Conservation (phyloP, 1,140 invertebrate species). For the Temnothorax nylanderi region DNA sequence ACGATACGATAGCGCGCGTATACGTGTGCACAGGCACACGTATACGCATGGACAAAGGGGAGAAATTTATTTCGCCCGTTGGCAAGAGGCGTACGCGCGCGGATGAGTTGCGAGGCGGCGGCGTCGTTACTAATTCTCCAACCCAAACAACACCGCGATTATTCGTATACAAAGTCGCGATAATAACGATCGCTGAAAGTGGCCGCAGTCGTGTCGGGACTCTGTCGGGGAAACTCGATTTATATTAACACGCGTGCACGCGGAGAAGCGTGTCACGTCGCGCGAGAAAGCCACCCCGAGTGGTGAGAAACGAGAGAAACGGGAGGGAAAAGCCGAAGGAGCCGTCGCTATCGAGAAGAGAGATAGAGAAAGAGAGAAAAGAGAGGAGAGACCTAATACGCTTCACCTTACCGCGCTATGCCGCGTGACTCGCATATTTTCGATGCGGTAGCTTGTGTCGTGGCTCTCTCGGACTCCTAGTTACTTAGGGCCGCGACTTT, state of each 20-base stretch:
- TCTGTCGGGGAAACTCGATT: background rate
- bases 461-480: constrained; percentile 54
- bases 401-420: constrained; percentile 34
- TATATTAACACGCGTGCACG: background rate
- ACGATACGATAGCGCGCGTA: background rate
- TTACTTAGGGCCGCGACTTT: constrained; percentile 66
- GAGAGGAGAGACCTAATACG: background rate
- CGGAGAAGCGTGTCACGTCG: background rate
- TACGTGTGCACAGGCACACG: background rate
- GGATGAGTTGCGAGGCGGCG: constrained; percentile 18
- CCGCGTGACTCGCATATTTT: constrained; percentile 68
- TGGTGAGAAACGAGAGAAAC: background rate
- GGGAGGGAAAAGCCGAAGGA: background rate
- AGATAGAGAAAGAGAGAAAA: background rate
- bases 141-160: background rate
- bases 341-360: background rate
- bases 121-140: background rate
- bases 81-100: constrained; percentile 1
- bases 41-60: background rate
- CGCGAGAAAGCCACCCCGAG: background rate
- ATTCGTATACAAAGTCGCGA: background rate
- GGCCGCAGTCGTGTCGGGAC: background rate
- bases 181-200: constrained; percentile 17
- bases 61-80: constrained; percentile 32
- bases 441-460: constrained; percentile 55